Percentiles rank a stretch among this genome's conserved stretches.
These are phyloP conservation scores for Pelochelys cantorii DNA, from an alignment of 2,797 vertebrate genomes.

Conservation along the genomic window DNA sequence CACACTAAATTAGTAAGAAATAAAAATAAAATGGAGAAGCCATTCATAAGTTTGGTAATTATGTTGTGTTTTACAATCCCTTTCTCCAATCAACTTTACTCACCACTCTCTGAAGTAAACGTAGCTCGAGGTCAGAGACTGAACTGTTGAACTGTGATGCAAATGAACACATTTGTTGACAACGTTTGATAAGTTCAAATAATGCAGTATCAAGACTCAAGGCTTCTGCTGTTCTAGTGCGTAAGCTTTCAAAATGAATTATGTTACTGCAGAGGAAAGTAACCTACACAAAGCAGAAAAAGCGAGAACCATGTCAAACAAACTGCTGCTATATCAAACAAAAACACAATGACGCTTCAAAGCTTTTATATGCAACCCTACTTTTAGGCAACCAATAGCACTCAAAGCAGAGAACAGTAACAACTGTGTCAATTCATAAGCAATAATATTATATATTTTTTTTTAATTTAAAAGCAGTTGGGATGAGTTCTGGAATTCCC, in stretches of 20 bases:
- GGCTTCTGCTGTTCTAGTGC: conserved; percentile 94
- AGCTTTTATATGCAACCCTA: not conserved
- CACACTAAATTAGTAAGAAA: fast-evolving
- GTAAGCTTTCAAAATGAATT: conserved; percentile 95
- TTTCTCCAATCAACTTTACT: conserved; percentile 55
- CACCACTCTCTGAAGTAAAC: conserved; percentile 94
- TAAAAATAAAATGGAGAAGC: not conserved
- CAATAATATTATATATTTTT: not conserved
- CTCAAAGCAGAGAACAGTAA: not conserved
- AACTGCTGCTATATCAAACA: not conserved
- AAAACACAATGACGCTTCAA: not conserved
- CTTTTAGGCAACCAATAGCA: not conserved
- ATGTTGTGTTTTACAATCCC: fast-evolving
- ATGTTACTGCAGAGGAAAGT: conserved; percentile 98
- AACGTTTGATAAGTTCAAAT: conserved; percentile 96
- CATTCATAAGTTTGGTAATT: fast-evolving
- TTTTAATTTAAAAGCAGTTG: not conserved
- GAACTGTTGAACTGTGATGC: conserved; percentile 96
- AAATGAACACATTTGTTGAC: conserved; percentile 96
- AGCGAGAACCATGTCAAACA: not conserved
- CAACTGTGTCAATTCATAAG: not conserved
- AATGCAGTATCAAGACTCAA: conserved; percentile 91
- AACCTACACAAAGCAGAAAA: conserved; percentile 77
- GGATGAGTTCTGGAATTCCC: not conserved
- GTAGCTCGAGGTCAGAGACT: conserved; percentile 93